phyloP scores from a whole-genome alignment of 2,888 invertebrate species.

The Eupithecia pulchellata region DNA sequence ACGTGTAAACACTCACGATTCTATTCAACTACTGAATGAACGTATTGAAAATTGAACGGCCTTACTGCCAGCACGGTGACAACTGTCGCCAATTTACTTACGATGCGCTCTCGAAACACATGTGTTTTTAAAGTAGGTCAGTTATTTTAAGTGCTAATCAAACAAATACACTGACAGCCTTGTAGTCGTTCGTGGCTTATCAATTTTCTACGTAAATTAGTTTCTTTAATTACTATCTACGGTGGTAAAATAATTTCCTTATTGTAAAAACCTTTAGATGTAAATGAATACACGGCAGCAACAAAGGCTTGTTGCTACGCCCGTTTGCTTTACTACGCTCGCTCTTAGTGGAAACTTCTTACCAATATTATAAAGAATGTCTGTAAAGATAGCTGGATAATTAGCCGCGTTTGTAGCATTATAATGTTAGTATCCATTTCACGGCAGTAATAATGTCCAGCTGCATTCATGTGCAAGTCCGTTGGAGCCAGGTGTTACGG shows the following conservation, averaged over 20 bases:
- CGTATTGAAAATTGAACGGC: constrained; percentile 61
- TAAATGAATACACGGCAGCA: neutral
- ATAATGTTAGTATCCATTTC: neutral
- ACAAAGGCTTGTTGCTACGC: neutral
- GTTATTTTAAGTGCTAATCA: constrained; percentile 40
- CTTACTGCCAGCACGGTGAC: constrained; percentile 68
- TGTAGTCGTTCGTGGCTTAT: neutral
- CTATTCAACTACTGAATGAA: constrained; percentile 61
- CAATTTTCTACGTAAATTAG: neutral
- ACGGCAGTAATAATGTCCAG: neutral
- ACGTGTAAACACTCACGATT: constrained; percentile 69
- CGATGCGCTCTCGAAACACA: constrained; percentile 43
- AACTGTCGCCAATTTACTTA: constrained; percentile 60
- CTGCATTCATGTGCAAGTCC: constrained; percentile 33
- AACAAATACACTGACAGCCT: constrained; percentile 34
- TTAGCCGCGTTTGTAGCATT: neutral
- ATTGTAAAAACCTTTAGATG: neutral
- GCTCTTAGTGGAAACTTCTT: neutral
- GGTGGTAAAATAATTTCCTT: neutral
- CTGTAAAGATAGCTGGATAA: neutral
- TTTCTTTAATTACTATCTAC: neutral
- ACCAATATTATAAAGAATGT: neutral
- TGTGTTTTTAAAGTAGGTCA: constrained; percentile 55
- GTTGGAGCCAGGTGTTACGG: constrained; percentile 45
- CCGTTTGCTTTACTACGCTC: neutral